Evolutionary conservation across 2,888 invertebrate genomes (phyloP).

Genomic region (Leptodirus hochenwartii): DNA sequence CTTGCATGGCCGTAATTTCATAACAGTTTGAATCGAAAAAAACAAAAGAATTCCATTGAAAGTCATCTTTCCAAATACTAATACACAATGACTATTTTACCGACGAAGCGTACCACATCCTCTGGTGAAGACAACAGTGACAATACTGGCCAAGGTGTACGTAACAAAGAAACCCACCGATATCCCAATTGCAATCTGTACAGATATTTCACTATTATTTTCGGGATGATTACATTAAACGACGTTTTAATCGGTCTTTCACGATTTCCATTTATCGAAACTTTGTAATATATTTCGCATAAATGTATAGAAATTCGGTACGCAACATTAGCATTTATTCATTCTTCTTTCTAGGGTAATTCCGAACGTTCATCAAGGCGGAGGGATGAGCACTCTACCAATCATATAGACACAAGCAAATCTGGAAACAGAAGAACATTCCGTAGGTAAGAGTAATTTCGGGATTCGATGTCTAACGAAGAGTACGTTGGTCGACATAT

Average conservation of each 20-base stretch:
- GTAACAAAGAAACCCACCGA: slow-evolving; percentile 12
- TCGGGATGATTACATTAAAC: background rate
- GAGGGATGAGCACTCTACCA: slow-evolving; percentile 15
- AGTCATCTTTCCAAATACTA: background rate
- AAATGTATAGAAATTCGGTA: too few species aligned
- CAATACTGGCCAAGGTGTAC: slow-evolving; percentile 22
- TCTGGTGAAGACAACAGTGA: slow-evolving; percentile 23
- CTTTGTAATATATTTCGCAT: background rate
- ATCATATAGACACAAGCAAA: slow-evolving; percentile 12
- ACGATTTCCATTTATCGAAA: slow-evolving; percentile 3
- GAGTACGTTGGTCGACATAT: too few species aligned
- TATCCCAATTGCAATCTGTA: background rate
- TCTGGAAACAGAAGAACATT: slow-evolving; percentile 13
- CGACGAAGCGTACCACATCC: slow-evolving; percentile 22
- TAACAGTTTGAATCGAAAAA: too few species aligned
- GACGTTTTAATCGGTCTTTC: slow-evolving; percentile 1
- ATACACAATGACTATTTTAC: slow-evolving; percentile 25
- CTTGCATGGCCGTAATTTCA: too few species aligned
- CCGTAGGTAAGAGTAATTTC: slow-evolving; percentile 11
- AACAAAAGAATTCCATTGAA: too few species aligned
- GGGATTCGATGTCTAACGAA: too few species aligned
- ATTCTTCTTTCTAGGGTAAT: slow-evolving; percentile 15
- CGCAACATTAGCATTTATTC: too few species aligned
- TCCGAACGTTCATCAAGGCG: slow-evolving; percentile 22
- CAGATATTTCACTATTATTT: slow-evolving; percentile 2